Evolutionary conservation across 2,113 vertebrate genomes (phyloP).

Genomic region (Speoplatyrhinus poulsoni): DNA sequence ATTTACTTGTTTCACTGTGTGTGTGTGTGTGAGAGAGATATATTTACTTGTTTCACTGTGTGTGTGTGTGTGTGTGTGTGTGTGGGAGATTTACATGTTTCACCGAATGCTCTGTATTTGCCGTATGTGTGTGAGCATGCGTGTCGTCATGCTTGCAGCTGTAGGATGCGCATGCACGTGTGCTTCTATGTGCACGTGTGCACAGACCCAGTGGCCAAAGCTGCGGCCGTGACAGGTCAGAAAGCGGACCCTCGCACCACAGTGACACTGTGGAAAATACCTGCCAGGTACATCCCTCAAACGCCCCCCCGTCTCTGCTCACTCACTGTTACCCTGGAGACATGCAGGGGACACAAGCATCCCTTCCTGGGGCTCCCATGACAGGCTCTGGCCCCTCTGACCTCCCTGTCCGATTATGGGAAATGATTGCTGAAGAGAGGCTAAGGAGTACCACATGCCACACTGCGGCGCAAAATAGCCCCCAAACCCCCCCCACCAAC

Average conservation of each 20-base stretch:
- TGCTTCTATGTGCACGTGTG: constrained; percentile 1
- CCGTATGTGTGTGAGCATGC: no score
- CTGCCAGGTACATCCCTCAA: neutral
- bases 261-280: constrained; percentile 23
- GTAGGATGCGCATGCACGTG: no score
- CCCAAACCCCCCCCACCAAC: neutral
- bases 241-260: constrained; percentile 16
- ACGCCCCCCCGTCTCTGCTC: neutral
- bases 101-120: no score
- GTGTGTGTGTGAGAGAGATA: no score
- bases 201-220: no score
- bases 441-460: constrained; percentile 72
- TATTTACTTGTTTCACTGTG: no score
- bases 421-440: constrained; percentile 68
- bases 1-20: no score
- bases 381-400: constrained; percentile 11
- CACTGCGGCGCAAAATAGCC: no score
- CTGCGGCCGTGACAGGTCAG: constrained; percentile 16
- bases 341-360: constrained; percentile 1
- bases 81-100: no score
- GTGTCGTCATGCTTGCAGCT: no score
- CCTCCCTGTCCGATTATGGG: constrained; percentile 43
- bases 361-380: no score
- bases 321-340: neutral
- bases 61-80: no score